phyloP scores from a whole-genome alignment of 2,888 invertebrate species.

The Microplitis deprimator region DNA sequence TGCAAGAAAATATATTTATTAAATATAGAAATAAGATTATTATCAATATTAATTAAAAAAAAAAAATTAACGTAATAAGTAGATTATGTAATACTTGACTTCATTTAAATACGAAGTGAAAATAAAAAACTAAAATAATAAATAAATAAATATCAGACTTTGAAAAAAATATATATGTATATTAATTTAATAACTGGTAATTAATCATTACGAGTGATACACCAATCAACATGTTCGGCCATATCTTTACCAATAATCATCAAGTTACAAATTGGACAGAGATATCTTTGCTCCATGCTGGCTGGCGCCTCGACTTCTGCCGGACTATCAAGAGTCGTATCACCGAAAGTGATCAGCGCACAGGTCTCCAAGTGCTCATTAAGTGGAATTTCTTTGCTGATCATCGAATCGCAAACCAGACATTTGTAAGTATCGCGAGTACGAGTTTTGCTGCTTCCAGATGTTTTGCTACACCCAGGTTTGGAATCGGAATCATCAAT shows the following conservation, averaged over 20 bases:
- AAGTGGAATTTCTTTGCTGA: conserved; percentile 58
- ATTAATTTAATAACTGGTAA: not conserved
- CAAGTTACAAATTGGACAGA: conserved; percentile 77
- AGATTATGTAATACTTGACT: not conserved
- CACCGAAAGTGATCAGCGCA: conserved; percentile 69
- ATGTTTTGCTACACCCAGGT: not conserved
- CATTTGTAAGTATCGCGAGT: conserved; percentile 50
- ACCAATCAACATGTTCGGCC: conserved; percentile 76
- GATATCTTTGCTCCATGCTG: conserved; percentile 67
- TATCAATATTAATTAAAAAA: conserved; percentile 32
- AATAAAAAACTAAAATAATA: not conserved
- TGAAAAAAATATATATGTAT: not conserved
- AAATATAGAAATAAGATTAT: conserved; percentile 30
- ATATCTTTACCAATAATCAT: conserved; percentile 74
- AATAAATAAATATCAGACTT: not conserved
- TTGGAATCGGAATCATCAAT: conserved; percentile 16
- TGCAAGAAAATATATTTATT: conserved; percentile 42
- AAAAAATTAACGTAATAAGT: not conserved
- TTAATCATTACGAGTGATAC: conserved; percentile 54
- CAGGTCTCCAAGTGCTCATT: conserved; percentile 72
- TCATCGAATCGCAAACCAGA: conserved; percentile 58
- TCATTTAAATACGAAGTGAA: not conserved
- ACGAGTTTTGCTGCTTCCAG: not conserved
- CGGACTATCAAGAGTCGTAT: conserved; percentile 42
- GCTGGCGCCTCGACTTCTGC: conserved; percentile 53